phyloP scores from a whole-genome alignment of 2,113 vertebrate genomes.

The Struthidea cinerea region DNA sequence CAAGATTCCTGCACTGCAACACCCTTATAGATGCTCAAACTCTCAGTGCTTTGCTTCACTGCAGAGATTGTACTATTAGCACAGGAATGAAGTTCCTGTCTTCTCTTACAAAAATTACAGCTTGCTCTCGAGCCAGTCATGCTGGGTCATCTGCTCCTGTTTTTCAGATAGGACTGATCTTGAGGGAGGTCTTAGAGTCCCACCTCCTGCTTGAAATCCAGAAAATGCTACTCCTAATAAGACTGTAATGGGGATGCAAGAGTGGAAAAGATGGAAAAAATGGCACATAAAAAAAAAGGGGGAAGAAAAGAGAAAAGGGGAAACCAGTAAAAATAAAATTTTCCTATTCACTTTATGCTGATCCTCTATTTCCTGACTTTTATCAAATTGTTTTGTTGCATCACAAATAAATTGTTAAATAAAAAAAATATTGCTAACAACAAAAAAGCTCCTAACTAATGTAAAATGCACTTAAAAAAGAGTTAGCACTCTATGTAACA shows the following conservation, averaged over 20 bases:
- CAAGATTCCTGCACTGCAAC: neutral
- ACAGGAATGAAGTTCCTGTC: neutral
- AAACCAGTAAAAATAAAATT: neutral
- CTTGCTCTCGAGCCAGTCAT: neutral
- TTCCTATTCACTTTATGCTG: neutral
- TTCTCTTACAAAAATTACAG: neutral
- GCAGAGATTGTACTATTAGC: neutral
- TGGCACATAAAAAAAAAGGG: neutral
- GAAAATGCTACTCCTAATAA: neutral
- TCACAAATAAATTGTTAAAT: neutral
- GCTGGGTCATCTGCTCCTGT: neutral
- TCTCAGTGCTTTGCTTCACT: neutral
- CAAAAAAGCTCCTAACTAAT: neutral
- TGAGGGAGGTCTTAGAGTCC: neutral
- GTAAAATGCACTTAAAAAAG: conserved; percentile 22
- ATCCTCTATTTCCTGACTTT: neutral
- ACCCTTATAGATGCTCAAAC: neutral
- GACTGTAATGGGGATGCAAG: neutral
- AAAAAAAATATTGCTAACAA: neutral
- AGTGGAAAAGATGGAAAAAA: neutral
- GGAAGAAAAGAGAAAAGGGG: neutral
- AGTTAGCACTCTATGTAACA: neutral
- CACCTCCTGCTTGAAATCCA: neutral
- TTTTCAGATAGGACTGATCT: neutral
- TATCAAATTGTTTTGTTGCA: neutral